Evolutionary conservation across 2,888 invertebrate genomes (phyloP).

Genomic region (Proisotoma minuta): DNA sequence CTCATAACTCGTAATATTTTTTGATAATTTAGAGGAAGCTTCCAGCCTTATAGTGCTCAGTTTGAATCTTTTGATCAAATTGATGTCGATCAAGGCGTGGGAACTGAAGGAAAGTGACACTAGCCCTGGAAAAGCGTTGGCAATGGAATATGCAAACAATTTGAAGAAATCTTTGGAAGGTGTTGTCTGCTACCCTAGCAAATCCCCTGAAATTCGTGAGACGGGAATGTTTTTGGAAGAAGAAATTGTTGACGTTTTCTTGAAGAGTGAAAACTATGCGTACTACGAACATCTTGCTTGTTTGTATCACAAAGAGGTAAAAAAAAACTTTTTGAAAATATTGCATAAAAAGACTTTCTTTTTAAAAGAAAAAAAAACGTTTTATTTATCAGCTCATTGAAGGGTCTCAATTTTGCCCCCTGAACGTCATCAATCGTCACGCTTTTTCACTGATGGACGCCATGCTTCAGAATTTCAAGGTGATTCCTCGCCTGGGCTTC

Average conservation of each 20-base stretch:
- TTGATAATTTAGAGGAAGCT: too few species aligned
- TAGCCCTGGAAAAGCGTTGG: not conserved
- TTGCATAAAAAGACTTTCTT: not conserved
- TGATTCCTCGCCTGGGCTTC: not conserved
- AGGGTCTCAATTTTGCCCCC: not conserved
- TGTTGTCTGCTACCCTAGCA: not conserved
- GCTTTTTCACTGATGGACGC: constrained; percentile 1
- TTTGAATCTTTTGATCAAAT: not conserved
- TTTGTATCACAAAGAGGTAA: constrained; percentile 7
- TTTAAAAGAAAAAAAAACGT: not conserved
- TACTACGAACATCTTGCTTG: not conserved
- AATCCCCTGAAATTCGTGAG: not conserved
- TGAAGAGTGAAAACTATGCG: not conserved
- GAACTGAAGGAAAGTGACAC: not conserved
- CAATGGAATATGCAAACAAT: not conserved
- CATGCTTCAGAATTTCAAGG: not conserved
- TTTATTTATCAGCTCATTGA: not conserved
- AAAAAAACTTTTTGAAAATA: not conserved
- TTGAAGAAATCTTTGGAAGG: not conserved
- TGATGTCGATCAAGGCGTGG: not conserved
- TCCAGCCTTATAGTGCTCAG: not conserved
- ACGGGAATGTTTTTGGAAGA: not conserved
- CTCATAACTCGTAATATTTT: too few species aligned
- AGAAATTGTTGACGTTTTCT: not conserved
- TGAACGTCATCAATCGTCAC: not conserved